These are phyloP conservation scores for Dasysyrphus albostriatus DNA, from an alignment of 2,888 invertebrate genomes.

Conservation along the genomic window DNA sequence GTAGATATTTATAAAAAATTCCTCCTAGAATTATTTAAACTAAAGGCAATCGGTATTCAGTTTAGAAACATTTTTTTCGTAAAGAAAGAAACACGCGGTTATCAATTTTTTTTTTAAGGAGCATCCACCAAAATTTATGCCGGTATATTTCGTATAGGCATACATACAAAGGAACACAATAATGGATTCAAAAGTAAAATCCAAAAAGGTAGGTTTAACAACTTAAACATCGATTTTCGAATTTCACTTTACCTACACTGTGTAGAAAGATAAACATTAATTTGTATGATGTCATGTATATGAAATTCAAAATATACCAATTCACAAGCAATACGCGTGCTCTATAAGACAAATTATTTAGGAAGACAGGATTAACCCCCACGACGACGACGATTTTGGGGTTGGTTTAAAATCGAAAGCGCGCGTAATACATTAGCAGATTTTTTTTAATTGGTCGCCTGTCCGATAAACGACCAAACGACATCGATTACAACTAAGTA, in stretches of 20 bases:
- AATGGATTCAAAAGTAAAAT: not conserved
- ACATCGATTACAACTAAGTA: conserved; percentile 64
- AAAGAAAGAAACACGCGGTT: not conserved
- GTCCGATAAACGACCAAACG: conserved; percentile 72
- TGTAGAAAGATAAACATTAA: no score
- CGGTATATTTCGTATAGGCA: not conserved
- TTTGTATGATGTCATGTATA: not conserved
- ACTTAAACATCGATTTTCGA: conserved; percentile 5
- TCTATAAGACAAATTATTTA: not conserved
- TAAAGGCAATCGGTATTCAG: not conserved
- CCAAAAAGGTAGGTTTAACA: not conserved
- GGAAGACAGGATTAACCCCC: conserved; percentile 18
- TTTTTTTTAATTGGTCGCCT: conserved; percentile 67
- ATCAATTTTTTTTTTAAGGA: not conserved
- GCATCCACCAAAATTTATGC: conserved; percentile 2
- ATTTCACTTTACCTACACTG: no score
- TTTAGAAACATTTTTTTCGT: not conserved
- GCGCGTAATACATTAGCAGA: conserved; percentile 54
- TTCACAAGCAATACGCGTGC: conserved; percentile 9
- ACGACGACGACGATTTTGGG: conserved; percentile 44
- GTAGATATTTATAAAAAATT: not conserved
- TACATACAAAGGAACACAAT: not conserved
- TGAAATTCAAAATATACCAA: not conserved
- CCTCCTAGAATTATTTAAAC: not conserved
- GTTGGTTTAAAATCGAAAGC: conserved; percentile 24